These are phyloP conservation scores for Drymodes brunneopygia DNA, from an alignment of 2,113 vertebrate genomes.

Conservation along the genomic window DNA sequence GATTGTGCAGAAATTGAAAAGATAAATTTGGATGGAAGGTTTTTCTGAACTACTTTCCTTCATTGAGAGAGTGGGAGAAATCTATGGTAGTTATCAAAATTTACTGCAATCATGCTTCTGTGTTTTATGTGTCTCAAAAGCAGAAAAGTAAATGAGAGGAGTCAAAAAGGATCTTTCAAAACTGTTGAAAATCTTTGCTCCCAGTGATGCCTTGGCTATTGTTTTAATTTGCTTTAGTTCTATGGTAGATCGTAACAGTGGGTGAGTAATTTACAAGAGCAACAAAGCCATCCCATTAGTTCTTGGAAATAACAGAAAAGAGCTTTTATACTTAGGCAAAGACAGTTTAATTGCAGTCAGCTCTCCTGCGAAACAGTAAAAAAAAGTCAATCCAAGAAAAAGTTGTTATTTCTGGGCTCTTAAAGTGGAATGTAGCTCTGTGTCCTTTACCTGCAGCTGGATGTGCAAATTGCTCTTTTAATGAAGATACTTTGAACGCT, in stretches of 20 bases:
- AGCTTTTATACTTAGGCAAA: constrained; percentile 5
- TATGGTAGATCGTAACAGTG: background rate
- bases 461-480: background rate
- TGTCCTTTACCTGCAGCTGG: background rate
- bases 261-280: constrained; percentile 2
- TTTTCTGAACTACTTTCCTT: background rate
- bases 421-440: background rate
- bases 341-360: background rate
- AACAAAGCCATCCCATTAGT: constrained; percentile 21
- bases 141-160: background rate
- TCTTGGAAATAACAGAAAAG: background rate
- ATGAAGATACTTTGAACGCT: background rate
- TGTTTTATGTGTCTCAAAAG: background rate
- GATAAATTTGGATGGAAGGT: background rate
- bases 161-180: background rate
- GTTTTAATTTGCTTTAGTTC: constrained; percentile 11
- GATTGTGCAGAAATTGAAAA: background rate
- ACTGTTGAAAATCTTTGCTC: background rate
- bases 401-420: background rate
- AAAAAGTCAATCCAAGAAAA: background rate
- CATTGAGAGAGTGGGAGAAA: background rate
- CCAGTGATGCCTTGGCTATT: background rate
- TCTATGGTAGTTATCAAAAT: background rate
- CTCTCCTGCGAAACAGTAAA: background rate
- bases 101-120: background rate